Conservation (phyloP, 1,140 invertebrate genomes). For the Drosophila kurseongensis region DNA sequence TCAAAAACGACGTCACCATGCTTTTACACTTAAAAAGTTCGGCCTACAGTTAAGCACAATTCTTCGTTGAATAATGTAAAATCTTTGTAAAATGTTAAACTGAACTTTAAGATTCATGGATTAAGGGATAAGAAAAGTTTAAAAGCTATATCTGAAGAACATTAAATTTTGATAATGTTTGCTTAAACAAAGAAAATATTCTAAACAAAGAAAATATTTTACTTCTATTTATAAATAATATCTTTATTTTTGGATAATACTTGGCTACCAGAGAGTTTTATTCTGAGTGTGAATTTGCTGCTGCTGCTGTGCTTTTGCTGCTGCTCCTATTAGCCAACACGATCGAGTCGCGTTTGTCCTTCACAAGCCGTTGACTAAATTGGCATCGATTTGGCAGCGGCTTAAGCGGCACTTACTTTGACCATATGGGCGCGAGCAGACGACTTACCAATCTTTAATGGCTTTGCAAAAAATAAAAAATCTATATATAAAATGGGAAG, state of each 20-base stretch:
- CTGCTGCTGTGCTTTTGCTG: constrained; percentile 22
- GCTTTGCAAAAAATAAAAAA: constrained; percentile 33
- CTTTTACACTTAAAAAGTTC: neutral
- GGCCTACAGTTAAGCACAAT: neutral
- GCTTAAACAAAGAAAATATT: no score
- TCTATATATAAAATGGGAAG: constrained; percentile 11
- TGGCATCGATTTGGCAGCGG: constrained; percentile 79
- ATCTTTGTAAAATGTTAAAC: no score
- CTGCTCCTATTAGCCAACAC: constrained; percentile 65
- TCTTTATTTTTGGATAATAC: neutral
- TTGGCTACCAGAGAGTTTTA: no score
- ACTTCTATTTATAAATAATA: no score
- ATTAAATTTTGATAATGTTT: no score
- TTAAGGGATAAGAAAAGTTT: no score
- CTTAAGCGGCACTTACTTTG: constrained; percentile 53
- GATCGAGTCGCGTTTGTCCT: constrained; percentile 62
- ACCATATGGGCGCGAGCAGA: constrained; percentile 75
- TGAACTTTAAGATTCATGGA: no score
- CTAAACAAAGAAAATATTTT: no score
- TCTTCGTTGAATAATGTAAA: neutral
- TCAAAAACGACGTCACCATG: constrained; percentile 70
- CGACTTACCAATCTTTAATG: constrained; percentile 62
- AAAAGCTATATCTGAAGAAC: no score
- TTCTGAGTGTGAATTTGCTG: constrained; percentile 4
- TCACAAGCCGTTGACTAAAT: constrained; percentile 75